Percentiles rank a stretch among this genome's conserved stretches.
Conservation (phyloP, 2,888 invertebrate genomes). For the Phasia obesa region DNA sequence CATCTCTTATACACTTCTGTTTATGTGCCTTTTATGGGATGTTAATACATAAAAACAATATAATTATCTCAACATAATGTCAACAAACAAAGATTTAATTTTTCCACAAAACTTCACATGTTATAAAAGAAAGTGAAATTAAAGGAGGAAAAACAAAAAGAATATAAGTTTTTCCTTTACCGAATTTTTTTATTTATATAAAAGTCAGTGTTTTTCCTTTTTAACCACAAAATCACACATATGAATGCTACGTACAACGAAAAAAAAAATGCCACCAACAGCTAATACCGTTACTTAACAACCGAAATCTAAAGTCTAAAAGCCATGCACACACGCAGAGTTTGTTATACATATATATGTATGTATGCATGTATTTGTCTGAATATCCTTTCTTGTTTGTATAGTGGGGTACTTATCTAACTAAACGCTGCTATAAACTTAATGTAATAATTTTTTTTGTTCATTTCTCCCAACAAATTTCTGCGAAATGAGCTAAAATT, state of each 20-base stretch:
- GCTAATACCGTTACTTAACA: conserved; percentile 70
- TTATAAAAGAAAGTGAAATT: conserved; percentile 1
- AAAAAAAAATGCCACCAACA: conserved; percentile 19
- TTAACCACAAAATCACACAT: conserved; percentile 66
- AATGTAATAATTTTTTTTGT: conserved; percentile 31
- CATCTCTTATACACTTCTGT: conserved; percentile 20
- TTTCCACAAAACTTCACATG: conserved; percentile 62
- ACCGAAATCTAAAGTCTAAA: conserved; percentile 60
- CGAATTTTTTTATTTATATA: conserved; percentile 4
- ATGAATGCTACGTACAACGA: conserved; percentile 1
- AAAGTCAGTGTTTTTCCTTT: conserved; percentile 25
- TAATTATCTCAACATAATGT: conserved; percentile 71
- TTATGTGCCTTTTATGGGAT: conserved; percentile 46
- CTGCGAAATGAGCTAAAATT: conserved; percentile 11
- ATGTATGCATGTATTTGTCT: not conserved
- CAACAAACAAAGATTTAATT: conserved; percentile 69
- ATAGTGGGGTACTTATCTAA: conserved; percentile 56
- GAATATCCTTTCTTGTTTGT: conserved; percentile 20
- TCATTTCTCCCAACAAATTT: conserved; percentile 23
- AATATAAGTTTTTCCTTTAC: conserved; percentile 5
- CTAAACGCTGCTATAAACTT: conserved; percentile 63
- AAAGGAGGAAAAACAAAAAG: conserved; percentile 1
- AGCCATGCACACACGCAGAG: conserved; percentile 29
- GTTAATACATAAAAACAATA: conserved; percentile 66
- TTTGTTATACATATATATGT: not conserved